Percentiles rank a stretch among this genome's conserved stretches.
Conservation (phyloP, 2,113 vertebrate genomes). For the Pollimyrus isidori region DNA sequence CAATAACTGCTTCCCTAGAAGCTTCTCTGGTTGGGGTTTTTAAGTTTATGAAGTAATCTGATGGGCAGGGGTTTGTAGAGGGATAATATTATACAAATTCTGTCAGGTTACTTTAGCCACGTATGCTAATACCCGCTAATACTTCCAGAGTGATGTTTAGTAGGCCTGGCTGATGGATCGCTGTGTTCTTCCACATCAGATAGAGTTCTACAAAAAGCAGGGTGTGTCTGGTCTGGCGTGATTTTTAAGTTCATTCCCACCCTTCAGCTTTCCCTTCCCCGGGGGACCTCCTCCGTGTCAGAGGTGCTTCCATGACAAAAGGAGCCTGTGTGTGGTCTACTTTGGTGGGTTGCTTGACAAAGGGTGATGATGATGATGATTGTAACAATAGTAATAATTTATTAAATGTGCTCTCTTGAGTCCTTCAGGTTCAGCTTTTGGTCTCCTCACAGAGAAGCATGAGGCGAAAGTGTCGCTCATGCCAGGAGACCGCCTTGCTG, state of each 20-base stretch:
- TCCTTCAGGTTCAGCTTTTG: not conserved
- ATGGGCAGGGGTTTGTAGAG: not conserved
- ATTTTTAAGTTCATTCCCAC: not conserved
- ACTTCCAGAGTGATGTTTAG: not conserved
- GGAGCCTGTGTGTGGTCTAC: not conserved
- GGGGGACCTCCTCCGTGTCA: not conserved
- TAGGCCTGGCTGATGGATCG: not conserved
- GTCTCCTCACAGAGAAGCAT: not conserved
- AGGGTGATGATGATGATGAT: not conserved
- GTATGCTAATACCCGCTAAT: not conserved
- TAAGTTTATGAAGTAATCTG: not conserved
- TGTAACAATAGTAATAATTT: not conserved
- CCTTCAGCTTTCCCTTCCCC: not conserved
- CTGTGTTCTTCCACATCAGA: not conserved
- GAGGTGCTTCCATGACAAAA: not conserved
- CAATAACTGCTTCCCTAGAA: not conserved
- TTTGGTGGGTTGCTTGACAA: not conserved
- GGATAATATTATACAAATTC: not conserved
- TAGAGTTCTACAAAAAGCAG: not conserved
- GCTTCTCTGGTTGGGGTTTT: not conserved
- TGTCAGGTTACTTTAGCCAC: not conserved
- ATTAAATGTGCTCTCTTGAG: not conserved
- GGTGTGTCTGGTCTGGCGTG: not conserved
- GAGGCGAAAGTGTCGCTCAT: not conserved
- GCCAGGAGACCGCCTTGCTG: not conserved